A percentile compares a stretch with the other conserved stretches of the same genome.
phyloP scores from a whole-genome alignment of 2,888 invertebrate genomes.

The Microctonus aethiopoides region DNA sequence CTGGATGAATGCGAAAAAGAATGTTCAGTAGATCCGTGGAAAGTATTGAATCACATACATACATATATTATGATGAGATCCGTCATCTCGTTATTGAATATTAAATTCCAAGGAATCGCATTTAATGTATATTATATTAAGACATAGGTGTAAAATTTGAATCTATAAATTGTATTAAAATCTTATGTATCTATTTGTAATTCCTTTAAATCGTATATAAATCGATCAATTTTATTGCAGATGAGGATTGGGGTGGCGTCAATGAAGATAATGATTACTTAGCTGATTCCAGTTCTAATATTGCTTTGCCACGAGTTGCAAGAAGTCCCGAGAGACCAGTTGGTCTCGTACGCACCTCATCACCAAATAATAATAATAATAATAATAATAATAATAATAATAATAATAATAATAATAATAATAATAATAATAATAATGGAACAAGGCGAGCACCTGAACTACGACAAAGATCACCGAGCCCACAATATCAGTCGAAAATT shows the following conservation, averaged over 20 bases:
- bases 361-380: slow-evolving; percentile 51
- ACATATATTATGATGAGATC: no score
- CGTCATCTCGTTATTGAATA: no score
- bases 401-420: slow-evolving; percentile 14
- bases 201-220: not conserved
- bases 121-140: not conserved
- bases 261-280: slow-evolving; percentile 61
- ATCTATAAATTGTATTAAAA: no score
- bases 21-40: no score
- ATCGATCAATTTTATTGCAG: slow-evolving; percentile 65
- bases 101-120: not conserved
- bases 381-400: no score
- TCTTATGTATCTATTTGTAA: not conserved
- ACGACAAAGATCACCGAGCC: slow-evolving; percentile 65
- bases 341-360: slow-evolving; percentile 47
- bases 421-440: slow-evolving; percentile 41
- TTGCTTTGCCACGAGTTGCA: slow-evolving; percentile 59
- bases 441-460: slow-evolving; percentile 69
- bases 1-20: no score
- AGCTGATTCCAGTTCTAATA: slow-evolving; percentile 51
- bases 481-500: slow-evolving; percentile 66
- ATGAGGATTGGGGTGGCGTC: slow-evolving; percentile 76
- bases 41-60: no score
- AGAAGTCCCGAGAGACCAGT: slow-evolving; percentile 59
- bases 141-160: no score